Conservation (phyloP, 2,888 invertebrate species). For the Callosobruchus maculatus region DNA sequence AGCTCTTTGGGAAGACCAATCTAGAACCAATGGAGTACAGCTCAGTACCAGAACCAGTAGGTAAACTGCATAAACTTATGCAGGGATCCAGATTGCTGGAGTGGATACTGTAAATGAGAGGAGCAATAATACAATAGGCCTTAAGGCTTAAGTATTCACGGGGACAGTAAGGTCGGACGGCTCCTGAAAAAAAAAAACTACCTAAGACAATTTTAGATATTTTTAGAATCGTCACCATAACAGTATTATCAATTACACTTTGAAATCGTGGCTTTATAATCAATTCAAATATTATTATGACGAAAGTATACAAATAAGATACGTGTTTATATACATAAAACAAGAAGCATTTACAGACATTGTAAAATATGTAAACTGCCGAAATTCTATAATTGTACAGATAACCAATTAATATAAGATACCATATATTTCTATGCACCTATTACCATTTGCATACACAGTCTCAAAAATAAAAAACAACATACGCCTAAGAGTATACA, state of each 20-base stretch:
- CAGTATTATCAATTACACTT: background rate
- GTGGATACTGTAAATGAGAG: no score
- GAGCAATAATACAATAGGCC: no score
- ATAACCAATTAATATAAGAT: slow-evolving; percentile 28
- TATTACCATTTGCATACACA: slow-evolving; percentile 24
- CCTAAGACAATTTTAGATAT: no score
- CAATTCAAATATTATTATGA: background rate
- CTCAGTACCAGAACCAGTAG: no score
- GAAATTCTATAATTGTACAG: slow-evolving; percentile 8
- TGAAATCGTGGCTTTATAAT: background rate
- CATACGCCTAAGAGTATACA: slow-evolving; percentile 9
- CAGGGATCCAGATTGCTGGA: no score
- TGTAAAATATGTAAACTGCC: background rate
- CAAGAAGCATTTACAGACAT: background rate
- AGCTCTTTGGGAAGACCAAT: no score
- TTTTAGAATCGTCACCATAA: background rate
- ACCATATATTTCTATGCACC: slow-evolving; percentile 30
- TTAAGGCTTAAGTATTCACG: no score
- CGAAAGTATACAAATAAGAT: background rate
- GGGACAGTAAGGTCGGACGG: no score
- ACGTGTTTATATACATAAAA: background rate
- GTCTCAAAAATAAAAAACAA: slow-evolving; percentile 5
- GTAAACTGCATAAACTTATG: no score
- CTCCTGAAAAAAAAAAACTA: no score
- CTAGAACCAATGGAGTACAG: no score